These are phyloP conservation scores for Chloroclystis v-ata DNA, from an alignment of 2,888 invertebrate genomes.

Conservation along the genomic window DNA sequence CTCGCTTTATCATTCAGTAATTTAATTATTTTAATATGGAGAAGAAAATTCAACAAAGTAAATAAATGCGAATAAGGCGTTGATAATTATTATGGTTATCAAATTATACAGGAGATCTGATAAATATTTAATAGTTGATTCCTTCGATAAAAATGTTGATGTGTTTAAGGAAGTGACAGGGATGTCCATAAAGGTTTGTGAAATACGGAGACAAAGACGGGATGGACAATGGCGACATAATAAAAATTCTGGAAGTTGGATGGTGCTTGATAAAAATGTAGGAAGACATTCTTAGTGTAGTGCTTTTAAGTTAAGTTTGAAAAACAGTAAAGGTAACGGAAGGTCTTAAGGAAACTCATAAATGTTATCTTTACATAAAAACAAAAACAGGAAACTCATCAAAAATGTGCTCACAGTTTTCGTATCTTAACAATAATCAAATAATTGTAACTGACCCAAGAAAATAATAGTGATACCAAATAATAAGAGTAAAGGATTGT, in stretches of 20 bases:
- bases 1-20: conserved; percentile 33
- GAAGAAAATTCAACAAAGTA: conserved; percentile 14
- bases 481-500: too few species aligned
- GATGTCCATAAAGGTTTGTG: conserved; percentile 18
- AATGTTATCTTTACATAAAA: too few species aligned
- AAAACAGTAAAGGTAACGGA: too few species aligned
- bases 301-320: too few species aligned
- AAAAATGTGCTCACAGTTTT: too few species aligned
- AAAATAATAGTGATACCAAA: too few species aligned
- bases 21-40: conserved; percentile 34
- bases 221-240: conserved; percentile 2
- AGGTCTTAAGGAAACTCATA: too few species aligned
- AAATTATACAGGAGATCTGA: conserved; percentile 21
- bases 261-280: neutral
- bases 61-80: neutral
- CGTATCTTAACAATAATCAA: too few species aligned
- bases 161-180: conserved; percentile 22
- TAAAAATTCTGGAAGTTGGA: conserved; percentile 1
- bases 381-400: too few species aligned
- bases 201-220: conserved; percentile 4
- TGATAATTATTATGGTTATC: conserved; percentile 13
- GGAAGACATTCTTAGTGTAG: too few species aligned
- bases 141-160: conserved; percentile 21
- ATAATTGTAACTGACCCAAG: too few species aligned
- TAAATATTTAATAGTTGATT: conserved; percentile 28